Percentiles rank a stretch among this genome's conserved stretches.
Evolutionary conservation across 2,113 vertebrate species (phyloP).

Genomic region (Oxyura jamaicensis): DNA sequence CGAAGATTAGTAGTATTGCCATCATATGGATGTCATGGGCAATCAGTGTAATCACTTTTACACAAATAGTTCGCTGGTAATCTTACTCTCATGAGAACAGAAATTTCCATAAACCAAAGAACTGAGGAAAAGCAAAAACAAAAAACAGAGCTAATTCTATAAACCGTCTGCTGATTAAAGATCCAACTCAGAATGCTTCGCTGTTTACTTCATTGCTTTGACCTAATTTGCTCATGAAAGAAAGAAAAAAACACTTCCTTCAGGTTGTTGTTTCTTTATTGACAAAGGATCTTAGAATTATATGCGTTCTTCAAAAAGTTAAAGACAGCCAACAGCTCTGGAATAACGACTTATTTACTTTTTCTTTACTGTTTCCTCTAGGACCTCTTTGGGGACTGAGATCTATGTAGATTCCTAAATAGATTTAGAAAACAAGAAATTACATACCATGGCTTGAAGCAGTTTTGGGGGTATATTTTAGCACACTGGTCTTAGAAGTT

Average conservation of each 20-base stretch:
- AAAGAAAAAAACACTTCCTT: slow-evolving; percentile 9
- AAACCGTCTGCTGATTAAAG: slow-evolving; percentile 24
- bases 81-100: neutral
- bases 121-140: neutral
- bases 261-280: neutral
- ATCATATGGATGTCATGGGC: neutral
- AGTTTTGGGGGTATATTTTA: neutral
- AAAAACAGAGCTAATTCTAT: slow-evolving; percentile 44
- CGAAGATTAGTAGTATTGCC: neutral
- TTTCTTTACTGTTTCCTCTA: neutral
- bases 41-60: slow-evolving; percentile 19
- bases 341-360: accelerated
- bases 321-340: neutral
- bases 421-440: neutral
- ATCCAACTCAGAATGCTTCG: slow-evolving; percentile 23
- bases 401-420: neutral
- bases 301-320: neutral
- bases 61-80: slow-evolving; percentile 6
- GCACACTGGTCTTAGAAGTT: neutral
- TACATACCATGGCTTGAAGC: accelerated
- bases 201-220: slow-evolving; percentile 8
- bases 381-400: neutral
- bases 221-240: slow-evolving; percentile 44
- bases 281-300: neutral
- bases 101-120: slow-evolving; percentile 7